phyloP scores from a whole-genome alignment of 2,888 invertebrate species.

The Gari tellinella region DNA sequence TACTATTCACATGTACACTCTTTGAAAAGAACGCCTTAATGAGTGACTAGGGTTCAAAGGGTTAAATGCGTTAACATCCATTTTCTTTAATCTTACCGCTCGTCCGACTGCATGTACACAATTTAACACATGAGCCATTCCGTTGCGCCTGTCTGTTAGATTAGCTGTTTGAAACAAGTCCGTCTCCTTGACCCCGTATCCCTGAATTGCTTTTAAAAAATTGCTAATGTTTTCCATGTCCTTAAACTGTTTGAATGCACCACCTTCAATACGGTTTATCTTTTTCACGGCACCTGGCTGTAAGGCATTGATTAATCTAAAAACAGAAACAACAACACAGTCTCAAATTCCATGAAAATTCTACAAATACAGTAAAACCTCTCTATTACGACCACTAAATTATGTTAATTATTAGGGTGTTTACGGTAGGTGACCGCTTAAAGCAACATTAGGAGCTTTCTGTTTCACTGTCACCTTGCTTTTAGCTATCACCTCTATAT shows the following conservation, averaged over 20 bases:
- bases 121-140: slow-evolving; percentile 96
- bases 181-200: slow-evolving; percentile 97
- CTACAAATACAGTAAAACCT: too few species aligned
- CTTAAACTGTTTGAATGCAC: slow-evolving; percentile 87
- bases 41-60: too few species aligned
- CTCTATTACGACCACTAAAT: too few species aligned
- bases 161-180: slow-evolving; percentile 99
- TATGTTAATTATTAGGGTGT: too few species aligned
- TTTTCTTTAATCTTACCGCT: slow-evolving; percentile 92
- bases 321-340: slow-evolving; percentile 37
- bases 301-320: slow-evolving; percentile 93
- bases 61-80: neutral
- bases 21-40: too few species aligned
- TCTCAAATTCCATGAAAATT: too few species aligned
- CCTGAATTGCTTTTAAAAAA: slow-evolving; percentile 94
- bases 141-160: slow-evolving; percentile 96
- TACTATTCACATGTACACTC: too few species aligned
- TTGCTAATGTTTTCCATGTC: slow-evolving; percentile 98
- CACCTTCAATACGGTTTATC: slow-evolving; percentile 91
- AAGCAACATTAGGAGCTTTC: too few species aligned
- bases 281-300: slow-evolving; percentile 97
- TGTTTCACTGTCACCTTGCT: too few species aligned
- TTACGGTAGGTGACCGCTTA: too few species aligned
- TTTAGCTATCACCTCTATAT: too few species aligned
- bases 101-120: slow-evolving; percentile 96